Evolutionary conservation across 2,113 vertebrate species (phyloP).

Genomic region (Salvator merianae): DNA sequence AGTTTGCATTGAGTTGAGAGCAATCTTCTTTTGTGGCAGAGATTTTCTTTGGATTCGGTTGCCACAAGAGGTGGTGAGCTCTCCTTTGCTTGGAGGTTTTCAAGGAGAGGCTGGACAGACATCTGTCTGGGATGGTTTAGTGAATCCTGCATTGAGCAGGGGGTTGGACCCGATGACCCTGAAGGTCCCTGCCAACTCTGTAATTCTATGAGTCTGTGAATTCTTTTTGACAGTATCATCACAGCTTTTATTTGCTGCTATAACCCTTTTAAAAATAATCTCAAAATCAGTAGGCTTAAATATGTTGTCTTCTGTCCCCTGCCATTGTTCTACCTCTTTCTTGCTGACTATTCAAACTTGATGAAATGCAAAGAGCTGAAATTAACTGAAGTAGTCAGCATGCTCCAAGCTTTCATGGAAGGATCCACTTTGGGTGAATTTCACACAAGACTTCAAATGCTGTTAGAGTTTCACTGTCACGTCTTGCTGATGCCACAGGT

Average conservation of each 20-base stretch:
- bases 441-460: constrained; percentile 80
- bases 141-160: no score
- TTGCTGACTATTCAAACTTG: constrained; percentile 17
- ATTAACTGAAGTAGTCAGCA: constrained; percentile 80
- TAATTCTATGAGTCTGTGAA: neutral
- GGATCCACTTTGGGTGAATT: constrained; percentile 91
- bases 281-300: neutral
- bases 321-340: neutral
- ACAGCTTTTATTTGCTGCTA: neutral
- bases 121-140: no score
- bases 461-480: constrained; percentile 95
- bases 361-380: constrained; percentile 65
- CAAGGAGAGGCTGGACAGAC: no score
- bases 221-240: neutral
- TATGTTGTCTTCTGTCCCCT: constrained; percentile 12
- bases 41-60: neutral
- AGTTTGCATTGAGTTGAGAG: no score
- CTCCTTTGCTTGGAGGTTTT: no score
- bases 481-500: constrained; percentile 82
- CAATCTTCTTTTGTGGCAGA: neutral
- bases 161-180: no score
- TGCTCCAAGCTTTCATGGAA: constrained; percentile 91
- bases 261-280: neutral
- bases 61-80: no score
- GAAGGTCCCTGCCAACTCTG: no score